These are phyloP conservation scores for Panurus biarmicus DNA, from an alignment of 2,113 vertebrate genomes.

Conservation along the genomic window DNA sequence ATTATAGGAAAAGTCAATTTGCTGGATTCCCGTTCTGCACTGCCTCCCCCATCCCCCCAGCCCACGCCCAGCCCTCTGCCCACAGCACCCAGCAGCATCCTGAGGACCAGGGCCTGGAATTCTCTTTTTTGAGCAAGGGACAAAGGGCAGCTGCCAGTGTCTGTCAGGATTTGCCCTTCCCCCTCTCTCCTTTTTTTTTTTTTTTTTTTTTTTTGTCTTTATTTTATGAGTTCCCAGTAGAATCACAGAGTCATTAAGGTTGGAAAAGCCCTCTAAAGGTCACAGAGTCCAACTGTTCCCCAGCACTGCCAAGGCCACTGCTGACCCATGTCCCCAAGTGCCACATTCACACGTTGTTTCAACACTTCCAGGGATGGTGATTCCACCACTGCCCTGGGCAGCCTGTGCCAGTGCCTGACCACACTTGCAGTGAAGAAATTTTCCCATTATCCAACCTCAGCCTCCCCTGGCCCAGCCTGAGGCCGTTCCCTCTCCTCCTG, in stretches of 20 bases:
- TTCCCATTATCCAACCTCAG: not conserved
- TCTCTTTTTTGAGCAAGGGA: not conserved
- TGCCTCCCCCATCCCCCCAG: not conserved
- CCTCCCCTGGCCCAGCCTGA: not conserved
- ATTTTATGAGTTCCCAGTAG: not conserved
- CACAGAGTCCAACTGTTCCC: not conserved
- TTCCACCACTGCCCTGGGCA: not conserved
- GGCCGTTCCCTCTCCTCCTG: not conserved
- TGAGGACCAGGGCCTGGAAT: not conserved
- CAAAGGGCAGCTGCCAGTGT: not conserved
- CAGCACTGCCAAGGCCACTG: not conserved
- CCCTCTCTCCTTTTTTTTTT: not conserved
- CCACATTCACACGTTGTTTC: not conserved
- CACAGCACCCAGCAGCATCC: not conserved
- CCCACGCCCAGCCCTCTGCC: not conserved
- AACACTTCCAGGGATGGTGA: not conserved
- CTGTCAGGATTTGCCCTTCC: not conserved
- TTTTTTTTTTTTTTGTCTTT: not conserved
- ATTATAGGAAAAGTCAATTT: conserved; percentile 85
- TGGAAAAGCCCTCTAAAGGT: not conserved
- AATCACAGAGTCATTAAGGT: not conserved
- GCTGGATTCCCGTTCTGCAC: conserved; percentile 76
- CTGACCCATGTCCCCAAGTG: not conserved
- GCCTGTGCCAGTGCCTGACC: not conserved
- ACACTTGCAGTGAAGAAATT: not conserved